Conservation (phyloP, 1,140 invertebrate genomes). For the Anagrus nilaparvatae region DNA sequence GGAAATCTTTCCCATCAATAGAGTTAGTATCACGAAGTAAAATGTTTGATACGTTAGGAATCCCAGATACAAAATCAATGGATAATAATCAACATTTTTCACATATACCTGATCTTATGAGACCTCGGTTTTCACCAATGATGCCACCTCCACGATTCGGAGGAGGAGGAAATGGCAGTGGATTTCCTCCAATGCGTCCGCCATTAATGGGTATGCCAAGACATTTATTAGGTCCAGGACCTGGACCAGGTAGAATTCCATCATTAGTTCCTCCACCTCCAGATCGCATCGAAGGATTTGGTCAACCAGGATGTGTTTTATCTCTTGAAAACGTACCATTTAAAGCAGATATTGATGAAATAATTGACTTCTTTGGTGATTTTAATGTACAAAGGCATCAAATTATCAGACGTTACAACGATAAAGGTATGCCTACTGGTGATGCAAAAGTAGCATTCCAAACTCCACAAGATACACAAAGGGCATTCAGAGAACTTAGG, state of each 20-base stretch:
- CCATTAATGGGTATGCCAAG: slow-evolving; percentile 12
- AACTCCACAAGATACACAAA: slow-evolving; percentile 61
- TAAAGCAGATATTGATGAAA: slow-evolving; percentile 74
- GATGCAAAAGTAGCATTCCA: slow-evolving; percentile 79
- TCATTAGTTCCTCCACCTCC: slow-evolving; percentile 21
- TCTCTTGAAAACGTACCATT: slow-evolving; percentile 79
- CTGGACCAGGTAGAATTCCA: slow-evolving; percentile 10
- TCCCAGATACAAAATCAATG: slow-evolving; percentile 26
- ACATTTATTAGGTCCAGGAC: slow-evolving; percentile 5
- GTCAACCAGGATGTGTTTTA: slow-evolving; percentile 70
- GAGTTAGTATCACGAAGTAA: slow-evolving; percentile 53
- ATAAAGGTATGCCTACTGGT: slow-evolving; percentile 74
- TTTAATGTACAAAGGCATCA: slow-evolving; percentile 65
- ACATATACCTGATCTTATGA: slow-evolving; percentile 18
- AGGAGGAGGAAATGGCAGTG: slow-evolving; percentile 15
- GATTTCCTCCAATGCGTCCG: slow-evolving; percentile 17
- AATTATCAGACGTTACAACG: slow-evolving; percentile 73
- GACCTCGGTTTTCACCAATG: slow-evolving; percentile 31
- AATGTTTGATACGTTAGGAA: slow-evolving; percentile 41
- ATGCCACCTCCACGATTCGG: slow-evolving; percentile 30
- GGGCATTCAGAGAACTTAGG: slow-evolving; percentile 54
- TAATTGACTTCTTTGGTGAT: slow-evolving; percentile 73
- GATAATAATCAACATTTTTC: slow-evolving; percentile 19
- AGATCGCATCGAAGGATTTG: slow-evolving; percentile 50
- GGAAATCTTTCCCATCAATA: slow-evolving; percentile 54